phyloP scores from a whole-genome alignment of 2,888 invertebrate species.

The Eupithecia insigniata region DNA sequence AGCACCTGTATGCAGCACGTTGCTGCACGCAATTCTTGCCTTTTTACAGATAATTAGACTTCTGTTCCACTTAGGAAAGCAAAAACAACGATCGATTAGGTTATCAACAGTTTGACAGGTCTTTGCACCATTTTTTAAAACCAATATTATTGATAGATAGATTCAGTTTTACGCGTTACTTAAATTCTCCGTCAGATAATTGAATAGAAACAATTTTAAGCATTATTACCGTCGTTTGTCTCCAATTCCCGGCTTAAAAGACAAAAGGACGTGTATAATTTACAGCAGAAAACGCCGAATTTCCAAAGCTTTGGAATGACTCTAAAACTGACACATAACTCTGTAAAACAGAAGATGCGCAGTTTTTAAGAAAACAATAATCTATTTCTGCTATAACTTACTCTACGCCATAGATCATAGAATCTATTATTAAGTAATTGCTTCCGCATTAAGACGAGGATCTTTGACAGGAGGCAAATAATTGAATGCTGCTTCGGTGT shows the following conservation, averaged over 20 bases:
- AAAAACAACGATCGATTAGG: background rate
- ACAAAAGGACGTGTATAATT: conserved; percentile 2
- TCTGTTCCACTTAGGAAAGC: conserved; percentile 22
- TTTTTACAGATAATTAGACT: conserved; percentile 21
- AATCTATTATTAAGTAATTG: conserved; percentile 13
- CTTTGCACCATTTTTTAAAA: background rate
- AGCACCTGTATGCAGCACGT: conserved; percentile 31
- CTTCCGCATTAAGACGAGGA: conserved; percentile 15
- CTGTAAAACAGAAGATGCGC: background rate
- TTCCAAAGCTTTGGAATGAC: background rate
- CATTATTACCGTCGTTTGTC: background rate
- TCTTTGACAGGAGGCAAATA: conserved; percentile 21
- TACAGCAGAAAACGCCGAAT: background rate
- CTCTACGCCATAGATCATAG: background rate
- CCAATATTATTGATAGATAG: background rate
- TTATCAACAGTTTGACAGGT: conserved; percentile 1
- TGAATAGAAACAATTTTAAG: background rate
- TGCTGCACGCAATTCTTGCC: conserved; percentile 30
- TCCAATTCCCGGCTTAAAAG: conserved; percentile 4
- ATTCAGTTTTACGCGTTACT: background rate
- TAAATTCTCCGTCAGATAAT: background rate
- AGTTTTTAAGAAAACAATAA: conserved; percentile 7
- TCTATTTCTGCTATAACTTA: background rate
- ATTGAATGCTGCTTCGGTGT: conserved; percentile 22
- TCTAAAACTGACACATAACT: conserved; percentile 18